Evolutionary conservation across 2,888 invertebrate species (phyloP), one percentile per base, ranked within the genome.

Genomic region (Hypsopygia costalis): DNA sequence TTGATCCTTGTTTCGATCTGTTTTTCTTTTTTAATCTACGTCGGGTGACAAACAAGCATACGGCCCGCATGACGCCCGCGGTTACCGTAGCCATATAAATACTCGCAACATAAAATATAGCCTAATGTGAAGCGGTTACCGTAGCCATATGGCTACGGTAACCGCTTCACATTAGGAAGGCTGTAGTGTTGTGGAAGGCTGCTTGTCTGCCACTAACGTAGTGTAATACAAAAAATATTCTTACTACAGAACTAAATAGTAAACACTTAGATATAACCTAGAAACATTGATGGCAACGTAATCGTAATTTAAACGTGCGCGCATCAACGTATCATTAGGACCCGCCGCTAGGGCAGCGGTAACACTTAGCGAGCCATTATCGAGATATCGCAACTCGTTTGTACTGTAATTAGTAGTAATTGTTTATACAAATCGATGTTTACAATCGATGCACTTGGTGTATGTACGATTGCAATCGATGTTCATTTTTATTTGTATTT

Each of bases 351-450:
- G 52, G 47, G 49, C 47, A 44, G 47, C 49, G 47, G 45, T 43
- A 44, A 28, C 51, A 59, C 58, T 68, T 67, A 65, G 61, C 61
- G 37, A 43, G 38, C 57, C 49, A 68, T 70, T 70, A 70, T 64
- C 66, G 60, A 47, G 51, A 62, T 16, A 16, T 65, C 52, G 59
- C 65, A 55, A 61, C 27, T 62, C 57, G 62, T 57, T 65, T 64
- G 55, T 54, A 50, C 47, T 32, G 51, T 52, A 58, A 58, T 62
- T 56, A 52, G 52, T 51, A 46, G 52, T 62, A 56, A 58, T 25
- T 25, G 25, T 25, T 25, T 25, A 25, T 25, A 25, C 25, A 25
- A 25, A 25, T 25, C 25, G 25, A 8, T 25, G 25, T 25, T 25
- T 25, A 25, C 25, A 25, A 25, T 8, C 25, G 25, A 25, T 25